Evolutionary conservation across 1,140 invertebrate species (phyloP).

Genomic region (Macrobrachium rosenbergii): DNA sequence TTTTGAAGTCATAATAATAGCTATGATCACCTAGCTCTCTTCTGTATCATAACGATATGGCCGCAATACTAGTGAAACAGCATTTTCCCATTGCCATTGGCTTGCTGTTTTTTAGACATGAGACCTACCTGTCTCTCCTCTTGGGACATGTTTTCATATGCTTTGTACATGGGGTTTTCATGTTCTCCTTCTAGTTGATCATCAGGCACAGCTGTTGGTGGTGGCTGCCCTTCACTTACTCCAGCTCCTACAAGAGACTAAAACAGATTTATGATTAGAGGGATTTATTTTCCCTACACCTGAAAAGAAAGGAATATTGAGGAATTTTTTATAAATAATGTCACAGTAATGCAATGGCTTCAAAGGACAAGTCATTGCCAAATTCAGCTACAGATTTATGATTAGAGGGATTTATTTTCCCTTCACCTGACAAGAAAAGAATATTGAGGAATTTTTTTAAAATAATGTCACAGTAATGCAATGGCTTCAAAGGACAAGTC

Average conservation of each 20-base stretch:
- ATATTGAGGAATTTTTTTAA: not conserved
- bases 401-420: not conserved
- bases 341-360: not conserved
- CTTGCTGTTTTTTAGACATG: not conserved
- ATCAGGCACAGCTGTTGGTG: not conserved
- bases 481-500: not conserved
- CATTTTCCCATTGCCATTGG: not conserved
- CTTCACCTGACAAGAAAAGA: not conserved
- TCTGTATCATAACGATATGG: not conserved
- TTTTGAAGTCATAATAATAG: too few species aligned
- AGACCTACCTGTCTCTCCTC: slow-evolving; percentile 39
- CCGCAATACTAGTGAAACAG: not conserved
- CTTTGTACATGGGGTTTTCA: slow-evolving; percentile 55
- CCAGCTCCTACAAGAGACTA: slow-evolving; percentile 51
- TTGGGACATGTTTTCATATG: slow-evolving; percentile 45
- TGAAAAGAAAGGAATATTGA: not conserved
- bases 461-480: not conserved
- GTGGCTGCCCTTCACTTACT: slow-evolving; percentile 14
- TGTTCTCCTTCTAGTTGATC: slow-evolving; percentile 38
- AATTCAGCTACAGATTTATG: not conserved
- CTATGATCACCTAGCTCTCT: too few species aligned
- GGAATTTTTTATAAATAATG: not conserved
- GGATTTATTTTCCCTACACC: not conserved
- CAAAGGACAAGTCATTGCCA: not conserved
- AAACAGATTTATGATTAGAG: not conserved